Conservation (phyloP, 2,113 vertebrate genomes). For the Hiodon alosoides region DNA sequence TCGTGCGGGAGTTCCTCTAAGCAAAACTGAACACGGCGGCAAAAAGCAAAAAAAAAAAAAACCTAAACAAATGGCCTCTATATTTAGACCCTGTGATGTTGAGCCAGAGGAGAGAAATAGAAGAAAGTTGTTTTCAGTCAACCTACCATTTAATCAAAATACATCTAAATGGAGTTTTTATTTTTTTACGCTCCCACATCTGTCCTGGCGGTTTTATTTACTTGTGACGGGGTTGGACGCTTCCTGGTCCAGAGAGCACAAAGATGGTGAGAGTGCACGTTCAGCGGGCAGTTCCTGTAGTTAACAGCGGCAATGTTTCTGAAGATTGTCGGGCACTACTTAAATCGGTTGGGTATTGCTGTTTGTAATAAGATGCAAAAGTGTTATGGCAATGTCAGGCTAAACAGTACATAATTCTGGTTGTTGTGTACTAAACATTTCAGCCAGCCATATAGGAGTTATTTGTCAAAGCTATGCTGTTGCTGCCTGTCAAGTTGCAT, state of each 20-base stretch:
- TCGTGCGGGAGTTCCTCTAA: conserved; percentile 28
- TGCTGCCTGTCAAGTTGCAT: no score
- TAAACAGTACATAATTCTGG: no score
- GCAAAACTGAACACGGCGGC: not conserved
- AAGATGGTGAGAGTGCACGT: conserved; percentile 2
- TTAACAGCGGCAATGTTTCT: not conserved
- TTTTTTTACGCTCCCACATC: not conserved
- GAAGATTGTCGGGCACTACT: conserved; percentile 5
- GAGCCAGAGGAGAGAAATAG: conserved; percentile 37
- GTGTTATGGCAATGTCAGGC: no score
- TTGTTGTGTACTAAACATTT: no score
- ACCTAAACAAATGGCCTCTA: conserved; percentile 34
- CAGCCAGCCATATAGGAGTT: no score
- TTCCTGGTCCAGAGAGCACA: conserved; percentile 42
- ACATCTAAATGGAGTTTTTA: conserved; percentile 33
- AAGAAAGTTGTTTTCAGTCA: conserved; percentile 38
- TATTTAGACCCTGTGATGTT: conserved; percentile 46
- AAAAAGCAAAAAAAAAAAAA: conserved; percentile 39
- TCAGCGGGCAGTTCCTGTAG: no score
- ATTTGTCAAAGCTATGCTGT: no score
- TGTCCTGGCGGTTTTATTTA: conserved; percentile 43
- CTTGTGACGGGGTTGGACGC: conserved; percentile 37
- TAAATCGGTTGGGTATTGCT: not conserved
- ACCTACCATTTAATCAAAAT: conserved; percentile 44
- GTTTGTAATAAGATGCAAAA: no score